Conservation (phyloP, 2,797 vertebrate genomes). For the Melanotaenia nigrans region DNA sequence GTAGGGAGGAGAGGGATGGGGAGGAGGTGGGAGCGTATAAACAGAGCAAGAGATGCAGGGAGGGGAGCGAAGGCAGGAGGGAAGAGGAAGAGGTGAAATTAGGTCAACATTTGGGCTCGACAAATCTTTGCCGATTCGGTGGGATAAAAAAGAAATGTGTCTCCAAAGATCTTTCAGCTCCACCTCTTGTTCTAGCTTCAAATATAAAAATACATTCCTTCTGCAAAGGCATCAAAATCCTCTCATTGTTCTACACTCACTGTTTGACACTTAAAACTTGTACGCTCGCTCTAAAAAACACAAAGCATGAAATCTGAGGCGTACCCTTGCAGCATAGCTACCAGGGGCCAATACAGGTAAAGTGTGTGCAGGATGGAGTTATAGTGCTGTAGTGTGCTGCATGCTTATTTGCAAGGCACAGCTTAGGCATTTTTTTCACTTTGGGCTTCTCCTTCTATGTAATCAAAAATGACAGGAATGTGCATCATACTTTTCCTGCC, state of each 20-base stretch:
- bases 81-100: slow-evolving; percentile 53
- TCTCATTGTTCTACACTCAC: slow-evolving; percentile 41
- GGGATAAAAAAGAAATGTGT: slow-evolving; percentile 30
- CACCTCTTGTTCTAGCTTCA: slow-evolving; percentile 63
- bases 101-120: slow-evolving; percentile 68
- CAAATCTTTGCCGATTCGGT: slow-evolving; percentile 63
- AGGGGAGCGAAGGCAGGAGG: slow-evolving; percentile 24
- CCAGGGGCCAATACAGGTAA: slow-evolving; percentile 13
- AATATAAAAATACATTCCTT: slow-evolving; percentile 52
- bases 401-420: background rate
- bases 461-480: background rate
- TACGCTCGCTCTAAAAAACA: slow-evolving; percentile 28
- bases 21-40: slow-evolving; percentile 11
- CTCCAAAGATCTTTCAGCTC: slow-evolving; percentile 57
- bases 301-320: slow-evolving; percentile 30
- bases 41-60: slow-evolving; percentile 22
- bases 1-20: background rate
- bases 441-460: background rate
- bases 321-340: slow-evolving; percentile 21
- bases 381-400: slow-evolving; percentile 1
- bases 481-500: background rate
- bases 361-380: background rate
- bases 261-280: slow-evolving; percentile 46
- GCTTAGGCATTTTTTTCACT: too few relatives aligned
- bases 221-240: slow-evolving; percentile 58